phyloP scores from a whole-genome alignment of 2,797 vertebrate genomes.

The Halcyon smyrnensis region DNA sequence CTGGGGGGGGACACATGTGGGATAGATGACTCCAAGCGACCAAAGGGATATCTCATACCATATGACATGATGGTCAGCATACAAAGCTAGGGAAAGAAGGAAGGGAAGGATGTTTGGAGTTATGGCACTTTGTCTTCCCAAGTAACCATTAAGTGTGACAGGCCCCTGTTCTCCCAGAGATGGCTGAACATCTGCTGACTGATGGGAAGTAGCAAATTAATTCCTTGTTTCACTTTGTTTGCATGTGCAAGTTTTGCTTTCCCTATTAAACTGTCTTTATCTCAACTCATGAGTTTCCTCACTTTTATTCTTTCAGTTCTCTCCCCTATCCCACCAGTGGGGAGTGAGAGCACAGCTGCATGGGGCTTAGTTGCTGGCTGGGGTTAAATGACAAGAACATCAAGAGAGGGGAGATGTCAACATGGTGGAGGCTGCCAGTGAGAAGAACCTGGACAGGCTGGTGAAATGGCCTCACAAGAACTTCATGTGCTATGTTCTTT shows the following conservation, averaged over 20 bases:
- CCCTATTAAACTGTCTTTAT: background rate
- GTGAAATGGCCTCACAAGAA: background rate
- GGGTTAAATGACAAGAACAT: background rate
- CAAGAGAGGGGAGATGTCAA: fast-evolving
- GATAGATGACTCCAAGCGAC: background rate
- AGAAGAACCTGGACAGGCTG: background rate
- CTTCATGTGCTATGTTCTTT: background rate
- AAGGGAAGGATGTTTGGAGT: background rate
- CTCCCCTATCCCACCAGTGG: background rate
- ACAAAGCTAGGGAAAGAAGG: background rate
- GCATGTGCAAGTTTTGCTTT: background rate
- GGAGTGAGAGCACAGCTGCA: too few relatives aligned
- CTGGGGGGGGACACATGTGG: background rate
- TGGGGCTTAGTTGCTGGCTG: background rate
- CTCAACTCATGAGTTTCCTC: background rate
- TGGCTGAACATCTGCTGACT: background rate
- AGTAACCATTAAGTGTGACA: background rate
- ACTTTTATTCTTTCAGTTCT: background rate
- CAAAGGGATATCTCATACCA: background rate
- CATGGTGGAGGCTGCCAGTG: background rate
- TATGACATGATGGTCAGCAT: too few relatives aligned
- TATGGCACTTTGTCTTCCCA: background rate
- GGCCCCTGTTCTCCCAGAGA: background rate
- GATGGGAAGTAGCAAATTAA: background rate
- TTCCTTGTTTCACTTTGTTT: background rate